Conservation (phyloP, 1,140 invertebrate genomes). For the Pachyrhynchus sulphureomaculatus region DNA sequence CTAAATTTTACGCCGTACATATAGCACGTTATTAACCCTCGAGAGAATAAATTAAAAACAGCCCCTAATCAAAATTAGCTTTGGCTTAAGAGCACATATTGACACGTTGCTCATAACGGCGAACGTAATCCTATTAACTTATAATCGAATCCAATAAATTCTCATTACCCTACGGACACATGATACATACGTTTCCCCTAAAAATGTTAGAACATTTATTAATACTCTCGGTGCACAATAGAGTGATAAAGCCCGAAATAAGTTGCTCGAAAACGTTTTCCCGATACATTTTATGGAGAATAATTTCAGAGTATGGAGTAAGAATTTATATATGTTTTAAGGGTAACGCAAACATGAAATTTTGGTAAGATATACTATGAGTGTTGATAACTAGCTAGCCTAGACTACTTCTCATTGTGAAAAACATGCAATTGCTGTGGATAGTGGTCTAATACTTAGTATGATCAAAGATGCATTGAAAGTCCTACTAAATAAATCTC, state of each 20-base stretch:
- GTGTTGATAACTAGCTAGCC: too few relatives aligned
- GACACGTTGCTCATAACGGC: constrained; percentile 7
- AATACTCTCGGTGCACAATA: constrained; percentile 1
- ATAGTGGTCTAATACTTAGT: too few relatives aligned
- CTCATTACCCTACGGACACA: constrained; percentile 6
- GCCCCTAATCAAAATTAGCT: too few relatives aligned
- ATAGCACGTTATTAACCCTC: too few relatives aligned
- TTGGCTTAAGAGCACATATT: background rate
- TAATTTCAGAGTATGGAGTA: background rate
- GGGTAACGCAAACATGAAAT: too few relatives aligned
- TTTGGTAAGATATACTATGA: too few relatives aligned
- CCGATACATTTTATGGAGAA: background rate
- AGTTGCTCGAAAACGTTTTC: constrained; percentile 5
- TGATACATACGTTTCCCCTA: background rate
- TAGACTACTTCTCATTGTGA: too few relatives aligned
- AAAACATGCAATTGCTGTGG: too few relatives aligned
- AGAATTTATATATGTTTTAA: background rate
- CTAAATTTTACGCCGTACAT: too few relatives aligned
- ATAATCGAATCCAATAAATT: constrained; percentile 13
- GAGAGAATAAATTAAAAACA: too few relatives aligned
- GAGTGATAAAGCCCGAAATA: background rate
- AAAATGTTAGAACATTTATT: constrained; percentile 4
- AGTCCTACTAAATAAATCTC: too few relatives aligned
- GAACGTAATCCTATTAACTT: constrained; percentile 14
- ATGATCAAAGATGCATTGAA: too few relatives aligned